Evolutionary conservation across 1,140 invertebrate genomes (phyloP).

Genomic region (Heterodera schachtii): DNA sequence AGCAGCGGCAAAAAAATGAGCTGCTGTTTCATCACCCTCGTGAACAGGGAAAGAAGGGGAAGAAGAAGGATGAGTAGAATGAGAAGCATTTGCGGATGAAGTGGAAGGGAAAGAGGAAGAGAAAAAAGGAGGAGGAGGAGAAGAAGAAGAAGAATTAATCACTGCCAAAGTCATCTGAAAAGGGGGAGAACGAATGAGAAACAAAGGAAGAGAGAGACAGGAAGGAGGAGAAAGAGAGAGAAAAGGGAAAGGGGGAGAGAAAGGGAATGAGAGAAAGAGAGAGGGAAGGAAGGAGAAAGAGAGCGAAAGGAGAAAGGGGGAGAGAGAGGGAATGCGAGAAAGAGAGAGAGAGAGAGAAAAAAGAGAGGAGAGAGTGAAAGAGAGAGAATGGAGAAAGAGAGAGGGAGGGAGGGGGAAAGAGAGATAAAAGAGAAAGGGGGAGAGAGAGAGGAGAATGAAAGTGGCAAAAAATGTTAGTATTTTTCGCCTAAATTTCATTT

Average conservation of each 20-base stretch:
- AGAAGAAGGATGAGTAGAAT: background rate
- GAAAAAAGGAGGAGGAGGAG: too few relatives aligned
- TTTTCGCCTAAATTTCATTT: too few relatives aligned
- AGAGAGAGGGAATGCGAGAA: background rate
- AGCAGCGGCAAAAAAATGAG: conserved; percentile 15
- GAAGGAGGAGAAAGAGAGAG: background rate
- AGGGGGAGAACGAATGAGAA: background rate
- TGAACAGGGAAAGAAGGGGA: background rate
- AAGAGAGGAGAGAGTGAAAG: too few relatives aligned
- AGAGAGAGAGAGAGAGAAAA: too few relatives aligned
- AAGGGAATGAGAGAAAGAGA: background rate
- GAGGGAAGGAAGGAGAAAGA: too few relatives aligned
- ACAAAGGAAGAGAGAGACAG: too few relatives aligned
- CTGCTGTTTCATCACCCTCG: background rate
- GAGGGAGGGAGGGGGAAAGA: background rate
- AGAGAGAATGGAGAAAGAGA: too few relatives aligned
- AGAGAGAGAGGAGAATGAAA: too few relatives aligned
- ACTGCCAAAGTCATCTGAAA: background rate
- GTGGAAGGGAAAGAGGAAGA: background rate
- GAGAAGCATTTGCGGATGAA: background rate
- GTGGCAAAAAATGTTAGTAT: too few relatives aligned
- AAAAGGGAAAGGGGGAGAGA: too few relatives aligned
- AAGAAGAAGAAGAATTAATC: background rate
- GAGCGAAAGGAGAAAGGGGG: background rate
- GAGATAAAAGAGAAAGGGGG: background rate